phyloP scores from a whole-genome alignment of 2,797 vertebrate species.

The Euthynnus affinis region DNA sequence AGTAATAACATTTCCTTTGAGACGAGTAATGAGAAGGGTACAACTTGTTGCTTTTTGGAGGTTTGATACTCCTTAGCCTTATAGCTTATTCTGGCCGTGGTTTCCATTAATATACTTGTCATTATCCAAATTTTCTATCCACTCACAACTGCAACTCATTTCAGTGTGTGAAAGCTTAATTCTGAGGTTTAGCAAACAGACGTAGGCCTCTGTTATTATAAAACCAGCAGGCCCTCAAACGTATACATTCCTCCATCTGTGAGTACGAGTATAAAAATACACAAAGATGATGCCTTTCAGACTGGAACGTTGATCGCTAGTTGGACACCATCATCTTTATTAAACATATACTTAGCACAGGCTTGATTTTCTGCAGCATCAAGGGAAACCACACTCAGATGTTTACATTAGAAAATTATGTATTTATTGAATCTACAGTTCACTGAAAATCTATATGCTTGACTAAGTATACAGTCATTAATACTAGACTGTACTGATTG shows the following conservation, averaged over 20 bases:
- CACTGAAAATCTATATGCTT: constrained; percentile 39
- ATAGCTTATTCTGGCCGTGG: background rate
- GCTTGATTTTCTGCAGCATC: constrained; percentile 53
- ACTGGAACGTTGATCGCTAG: constrained; percentile 37
- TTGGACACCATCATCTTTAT: constrained; percentile 54
- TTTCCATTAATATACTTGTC: constrained; percentile 28
- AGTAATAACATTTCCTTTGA: constrained; percentile 25
- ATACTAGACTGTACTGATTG: constrained; percentile 40
- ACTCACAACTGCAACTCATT: constrained; percentile 53
- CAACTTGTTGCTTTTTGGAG: constrained; percentile 13
- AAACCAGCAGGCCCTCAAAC: constrained; percentile 65
- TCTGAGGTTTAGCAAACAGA: constrained; percentile 61
- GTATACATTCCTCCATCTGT: constrained; percentile 68
- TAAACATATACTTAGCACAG: constrained; percentile 59
- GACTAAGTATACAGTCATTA: constrained; percentile 47
- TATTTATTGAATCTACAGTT: constrained; percentile 55
- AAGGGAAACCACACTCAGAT: constrained; percentile 46
- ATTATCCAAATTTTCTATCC: constrained; percentile 39
- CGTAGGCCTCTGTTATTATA: constrained; percentile 51
- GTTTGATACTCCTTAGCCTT: background rate
- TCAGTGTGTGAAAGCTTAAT: constrained; percentile 58
- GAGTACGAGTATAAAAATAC: constrained; percentile 62
- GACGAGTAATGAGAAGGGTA: constrained; percentile 16
- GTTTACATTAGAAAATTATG: constrained; percentile 65
- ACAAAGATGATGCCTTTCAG: constrained; percentile 62